phyloP scores from a whole-genome alignment of 2,113 vertebrate genomes.

The Rostratula benghalensis region DNA sequence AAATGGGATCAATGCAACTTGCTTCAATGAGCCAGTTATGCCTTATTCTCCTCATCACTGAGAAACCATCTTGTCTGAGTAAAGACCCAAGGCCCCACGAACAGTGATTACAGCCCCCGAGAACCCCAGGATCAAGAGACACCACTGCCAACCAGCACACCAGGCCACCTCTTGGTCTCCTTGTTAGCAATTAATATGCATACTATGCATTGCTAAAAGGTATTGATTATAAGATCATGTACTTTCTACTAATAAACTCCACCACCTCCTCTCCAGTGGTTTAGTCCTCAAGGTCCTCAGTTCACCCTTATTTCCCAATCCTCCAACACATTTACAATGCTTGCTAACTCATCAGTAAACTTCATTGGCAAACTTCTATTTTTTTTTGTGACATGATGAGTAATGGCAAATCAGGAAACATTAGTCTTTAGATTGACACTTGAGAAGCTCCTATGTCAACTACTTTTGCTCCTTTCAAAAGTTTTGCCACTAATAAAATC shows the following conservation, averaged over 20 bases:
- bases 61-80: not conserved
- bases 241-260: not conserved
- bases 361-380: not conserved
- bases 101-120: not conserved
- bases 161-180: not conserved
- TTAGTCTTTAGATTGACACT: not conserved
- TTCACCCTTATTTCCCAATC: not conserved
- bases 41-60: not conserved
- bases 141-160: not conserved
- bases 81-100: not conserved
- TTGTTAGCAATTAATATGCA: not conserved
- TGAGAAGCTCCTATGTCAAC: not conserved
- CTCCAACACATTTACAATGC: not conserved
- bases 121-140: not conserved
- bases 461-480: not conserved
- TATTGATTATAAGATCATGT: not conserved
- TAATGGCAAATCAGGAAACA: not conserved
- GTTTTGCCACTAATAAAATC: not conserved
- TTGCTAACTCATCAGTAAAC: not conserved
- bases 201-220: not conserved
- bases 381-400: not conserved
- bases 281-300: not conserved
- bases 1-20: not conserved
- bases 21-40: not conserved
- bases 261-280: not conserved